Percentiles rank a stretch among this genome's conserved stretches.
Evolutionary conservation across 2,888 invertebrate genomes (phyloP).

Genomic region (Linyphia triangularis): DNA sequence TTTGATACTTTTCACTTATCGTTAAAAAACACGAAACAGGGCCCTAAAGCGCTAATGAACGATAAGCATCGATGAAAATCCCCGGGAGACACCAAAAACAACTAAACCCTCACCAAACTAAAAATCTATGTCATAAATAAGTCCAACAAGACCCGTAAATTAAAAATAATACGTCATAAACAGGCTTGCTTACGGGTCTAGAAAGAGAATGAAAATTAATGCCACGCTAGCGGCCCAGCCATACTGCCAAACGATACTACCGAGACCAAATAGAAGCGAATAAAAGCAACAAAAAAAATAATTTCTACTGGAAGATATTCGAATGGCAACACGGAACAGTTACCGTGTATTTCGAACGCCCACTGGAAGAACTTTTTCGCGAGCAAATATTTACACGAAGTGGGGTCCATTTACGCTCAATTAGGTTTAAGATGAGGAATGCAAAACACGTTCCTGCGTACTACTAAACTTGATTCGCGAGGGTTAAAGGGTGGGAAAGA

Average conservation of each 20-base stretch:
- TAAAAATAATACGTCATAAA: slow-evolving; percentile 67
- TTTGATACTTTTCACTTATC: slow-evolving; percentile 26
- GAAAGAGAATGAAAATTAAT: slow-evolving; percentile 55
- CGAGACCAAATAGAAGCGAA: slow-evolving; percentile 22
- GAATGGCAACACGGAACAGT: not conserved
- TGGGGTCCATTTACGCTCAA: slow-evolving; percentile 53
- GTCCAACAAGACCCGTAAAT: slow-evolving; percentile 64
- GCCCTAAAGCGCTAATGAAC: slow-evolving; percentile 16
- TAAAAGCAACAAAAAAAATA: slow-evolving; percentile 7
- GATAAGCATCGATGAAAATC: slow-evolving; percentile 32
- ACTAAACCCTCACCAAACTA: not conserved
- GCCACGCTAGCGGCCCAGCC: slow-evolving; percentile 40
- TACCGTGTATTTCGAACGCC: not conserved
- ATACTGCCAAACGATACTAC: slow-evolving; percentile 39
- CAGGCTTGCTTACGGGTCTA: slow-evolving; percentile 23
- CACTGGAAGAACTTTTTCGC: not conserved
- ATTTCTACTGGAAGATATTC: not conserved
- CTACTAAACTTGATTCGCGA: not conserved
- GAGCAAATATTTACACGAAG: slow-evolving; percentile 47
- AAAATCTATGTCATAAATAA: slow-evolving; percentile 33
- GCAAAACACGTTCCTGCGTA: slow-evolving; percentile 47
- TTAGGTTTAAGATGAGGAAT: slow-evolving; percentile 59
- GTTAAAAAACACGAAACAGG: slow-evolving; percentile 30
- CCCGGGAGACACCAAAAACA: not conserved
- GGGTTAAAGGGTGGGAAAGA: not conserved